Evolutionary conservation across 2,113 vertebrate genomes (phyloP).

Genomic region (Hippolais icterina): DNA sequence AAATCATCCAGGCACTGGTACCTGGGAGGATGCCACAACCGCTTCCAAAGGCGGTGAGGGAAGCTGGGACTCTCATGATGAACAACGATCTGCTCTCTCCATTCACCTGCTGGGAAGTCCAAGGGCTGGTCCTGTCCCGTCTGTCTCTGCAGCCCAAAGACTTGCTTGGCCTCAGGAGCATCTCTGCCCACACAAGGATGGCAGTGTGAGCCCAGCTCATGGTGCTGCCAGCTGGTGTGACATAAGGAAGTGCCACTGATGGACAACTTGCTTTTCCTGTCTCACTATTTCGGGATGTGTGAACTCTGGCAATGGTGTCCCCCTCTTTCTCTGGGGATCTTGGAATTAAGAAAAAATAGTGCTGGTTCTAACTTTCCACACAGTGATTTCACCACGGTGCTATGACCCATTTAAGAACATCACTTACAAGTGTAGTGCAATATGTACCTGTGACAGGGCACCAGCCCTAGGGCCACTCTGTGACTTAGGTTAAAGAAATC

Average conservation of each 20-base stretch:
- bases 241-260: conserved; percentile 11
- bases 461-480: background rate
- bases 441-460: conserved; percentile 37
- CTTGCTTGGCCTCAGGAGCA: background rate
- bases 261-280: conserved; percentile 31
- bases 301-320: background rate
- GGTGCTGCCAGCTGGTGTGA: background rate
- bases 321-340: conserved; percentile 10
- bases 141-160: background rate
- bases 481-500: background rate
- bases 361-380: background rate
- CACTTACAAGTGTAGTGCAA: conserved; percentile 66
- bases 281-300: background rate
- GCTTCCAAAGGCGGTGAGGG: background rate
- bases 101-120: background rate
- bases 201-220: background rate
- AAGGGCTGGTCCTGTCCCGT: background rate
- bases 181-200: background rate
- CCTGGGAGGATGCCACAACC: background rate
- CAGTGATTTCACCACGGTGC: conserved; percentile 59
- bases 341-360: background rate
- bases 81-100: background rate
- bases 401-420: conserved; percentile 18
- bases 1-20: background rate
- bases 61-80: background rate